phyloP scores from a whole-genome alignment of 1,140 invertebrate genomes.

The Dryas iulia region DNA sequence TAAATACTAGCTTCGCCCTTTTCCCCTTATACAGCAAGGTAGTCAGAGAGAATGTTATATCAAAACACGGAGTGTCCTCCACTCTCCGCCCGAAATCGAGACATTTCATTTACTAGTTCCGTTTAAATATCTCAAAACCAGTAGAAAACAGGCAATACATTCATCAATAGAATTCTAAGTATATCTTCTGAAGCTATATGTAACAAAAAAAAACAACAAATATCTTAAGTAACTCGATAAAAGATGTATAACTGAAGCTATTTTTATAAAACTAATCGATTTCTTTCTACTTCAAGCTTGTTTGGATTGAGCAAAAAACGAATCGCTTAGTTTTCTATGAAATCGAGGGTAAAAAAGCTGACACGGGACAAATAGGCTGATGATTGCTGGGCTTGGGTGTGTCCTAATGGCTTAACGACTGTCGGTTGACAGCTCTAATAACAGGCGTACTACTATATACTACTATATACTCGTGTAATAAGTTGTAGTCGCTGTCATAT shows the following conservation, averaged over 20 bases:
- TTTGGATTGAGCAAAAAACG: background rate
- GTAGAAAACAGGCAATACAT: too few relatives aligned
- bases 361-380: constrained; percentile 11
- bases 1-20: too few relatives aligned
- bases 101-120: too few relatives aligned
- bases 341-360: background rate
- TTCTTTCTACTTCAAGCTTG: background rate
- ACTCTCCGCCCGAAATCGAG: too few relatives aligned
- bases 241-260: background rate
- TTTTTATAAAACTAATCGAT: background rate
- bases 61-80: too few relatives aligned
- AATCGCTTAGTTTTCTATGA: background rate
- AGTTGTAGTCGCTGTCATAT: background rate
- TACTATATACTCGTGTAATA: background rate
- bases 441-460: too few relatives aligned
- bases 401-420: constrained; percentile 9
- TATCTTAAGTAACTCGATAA: background rate
- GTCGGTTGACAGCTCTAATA: background rate
- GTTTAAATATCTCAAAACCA: too few relatives aligned
- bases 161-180: too few relatives aligned
- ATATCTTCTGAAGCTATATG: too few relatives aligned
- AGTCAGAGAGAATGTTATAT: too few relatives aligned
- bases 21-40: too few relatives aligned
- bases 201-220: too few relatives aligned
- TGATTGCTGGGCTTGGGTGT: background rate